A percentile compares a stretch with the other conserved stretches of the same genome.
Conservation (phyloP, 2,113 vertebrate genomes). For the Panurus biarmicus region DNA sequence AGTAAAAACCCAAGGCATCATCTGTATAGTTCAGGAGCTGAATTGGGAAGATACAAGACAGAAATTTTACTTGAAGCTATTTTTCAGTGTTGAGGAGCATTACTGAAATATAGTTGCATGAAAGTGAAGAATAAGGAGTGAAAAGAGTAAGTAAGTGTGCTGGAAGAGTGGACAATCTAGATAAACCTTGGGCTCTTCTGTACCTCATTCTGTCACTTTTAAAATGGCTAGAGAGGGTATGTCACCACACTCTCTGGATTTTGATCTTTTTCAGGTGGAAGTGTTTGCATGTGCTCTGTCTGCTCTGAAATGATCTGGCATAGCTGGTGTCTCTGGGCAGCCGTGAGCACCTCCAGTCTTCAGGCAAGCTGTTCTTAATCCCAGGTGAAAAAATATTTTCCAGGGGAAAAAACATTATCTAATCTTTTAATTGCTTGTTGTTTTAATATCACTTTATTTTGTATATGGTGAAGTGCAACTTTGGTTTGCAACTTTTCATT, state of each 20-base stretch:
- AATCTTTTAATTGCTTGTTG: not conserved
- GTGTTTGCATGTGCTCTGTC: not conserved
- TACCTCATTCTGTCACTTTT: not conserved
- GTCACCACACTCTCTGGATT: not conserved
- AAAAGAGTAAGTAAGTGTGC: not conserved
- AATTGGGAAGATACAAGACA: not conserved
- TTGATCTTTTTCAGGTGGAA: not conserved
- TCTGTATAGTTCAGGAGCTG: not conserved
- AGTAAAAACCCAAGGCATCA: not conserved
- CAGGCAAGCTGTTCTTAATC: not conserved
- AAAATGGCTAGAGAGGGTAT: not conserved
- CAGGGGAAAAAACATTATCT: not conserved
- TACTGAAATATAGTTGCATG: not conserved
- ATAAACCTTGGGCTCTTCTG: not conserved
- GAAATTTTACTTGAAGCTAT: not conserved
- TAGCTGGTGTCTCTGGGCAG: not conserved
- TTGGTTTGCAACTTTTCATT: not conserved
- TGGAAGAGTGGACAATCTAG: not conserved
- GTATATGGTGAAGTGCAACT: not conserved
- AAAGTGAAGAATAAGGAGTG: not conserved
- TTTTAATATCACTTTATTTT: not conserved
- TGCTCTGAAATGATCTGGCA: not conserved
- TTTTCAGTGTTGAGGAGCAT: not conserved
- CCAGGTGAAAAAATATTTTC: not conserved
- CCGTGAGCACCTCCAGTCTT: not conserved